phyloP scores from a whole-genome alignment of 1,140 invertebrate genomes.

The Prorops nasuta region DNA sequence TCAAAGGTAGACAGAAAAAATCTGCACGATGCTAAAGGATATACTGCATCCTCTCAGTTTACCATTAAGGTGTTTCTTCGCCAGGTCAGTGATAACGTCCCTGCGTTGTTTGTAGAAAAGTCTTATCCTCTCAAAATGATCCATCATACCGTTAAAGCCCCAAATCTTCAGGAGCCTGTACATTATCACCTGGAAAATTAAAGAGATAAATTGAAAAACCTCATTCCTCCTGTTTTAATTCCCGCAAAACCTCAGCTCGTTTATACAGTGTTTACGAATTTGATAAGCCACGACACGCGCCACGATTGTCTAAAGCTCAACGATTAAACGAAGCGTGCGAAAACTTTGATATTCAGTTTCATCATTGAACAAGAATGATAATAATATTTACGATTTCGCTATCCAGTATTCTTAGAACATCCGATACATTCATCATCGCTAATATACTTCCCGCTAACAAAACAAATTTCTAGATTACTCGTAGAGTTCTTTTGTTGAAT shows the following conservation, averaged over 20 bases:
- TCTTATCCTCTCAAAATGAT: constrained; percentile 62
- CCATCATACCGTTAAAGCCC: constrained; percentile 62
- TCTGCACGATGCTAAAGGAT: no score
- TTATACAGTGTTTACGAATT: constrained; percentile 10
- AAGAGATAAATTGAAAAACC: constrained; percentile 22
- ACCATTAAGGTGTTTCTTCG: constrained; percentile 65
- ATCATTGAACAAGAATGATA: constrained; percentile 3
- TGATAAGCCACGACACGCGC: constrained; percentile 34
- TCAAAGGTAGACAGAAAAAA: no score
- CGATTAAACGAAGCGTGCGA: constrained; percentile 11
- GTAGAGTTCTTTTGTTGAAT: no score
- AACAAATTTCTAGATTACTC: no score
- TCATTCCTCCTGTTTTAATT: background rate
- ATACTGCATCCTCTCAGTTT: no score
- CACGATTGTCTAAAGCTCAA: constrained; percentile 12
- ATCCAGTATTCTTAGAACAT: no score
- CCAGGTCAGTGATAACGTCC: constrained; percentile 62
- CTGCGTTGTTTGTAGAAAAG: constrained; percentile 66
- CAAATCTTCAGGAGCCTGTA: constrained; percentile 63
- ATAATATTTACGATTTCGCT: constrained; percentile 23
- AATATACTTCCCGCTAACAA: no score
- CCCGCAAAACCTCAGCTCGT: background rate
- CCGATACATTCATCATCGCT: no score
- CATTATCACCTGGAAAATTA: constrained; percentile 66
- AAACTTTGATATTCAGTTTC: constrained; percentile 3